Evolutionary conservation across 2,888 invertebrate species (phyloP).

Genomic region (Schrankia costaestrigalis): DNA sequence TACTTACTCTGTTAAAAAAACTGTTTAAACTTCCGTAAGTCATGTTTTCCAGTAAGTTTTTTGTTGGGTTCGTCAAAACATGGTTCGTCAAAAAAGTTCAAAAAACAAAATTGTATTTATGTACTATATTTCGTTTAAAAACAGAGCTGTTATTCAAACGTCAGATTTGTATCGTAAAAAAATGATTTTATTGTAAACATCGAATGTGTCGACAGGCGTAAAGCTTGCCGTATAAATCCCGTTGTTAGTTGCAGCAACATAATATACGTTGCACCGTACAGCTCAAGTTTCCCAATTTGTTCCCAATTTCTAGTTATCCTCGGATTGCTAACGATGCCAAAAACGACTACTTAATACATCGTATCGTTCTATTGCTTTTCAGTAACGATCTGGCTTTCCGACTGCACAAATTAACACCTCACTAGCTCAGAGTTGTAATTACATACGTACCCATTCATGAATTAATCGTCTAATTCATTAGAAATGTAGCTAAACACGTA

Average conservation of each 20-base stretch:
- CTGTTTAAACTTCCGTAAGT: too few species aligned
- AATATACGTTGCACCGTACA: constrained; percentile 22
- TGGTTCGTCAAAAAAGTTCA: too few species aligned
- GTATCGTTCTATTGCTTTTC: constrained; percentile 33
- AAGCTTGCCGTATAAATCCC: constrained; percentile 18
- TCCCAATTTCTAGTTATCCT: constrained; percentile 37
- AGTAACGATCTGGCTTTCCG: constrained; percentile 29
- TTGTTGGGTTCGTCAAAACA: too few species aligned
- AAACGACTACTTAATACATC: constrained; percentile 28
- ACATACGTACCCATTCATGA: constrained; percentile 33
- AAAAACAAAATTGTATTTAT: too few species aligned
- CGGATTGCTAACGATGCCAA: constrained; percentile 25
- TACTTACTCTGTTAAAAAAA: too few species aligned
- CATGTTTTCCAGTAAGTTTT: too few species aligned
- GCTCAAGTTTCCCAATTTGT: constrained; percentile 39
- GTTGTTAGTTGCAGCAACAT: constrained; percentile 27
- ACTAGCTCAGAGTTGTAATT: constrained; percentile 36
- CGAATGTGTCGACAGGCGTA: constrained; percentile 18
- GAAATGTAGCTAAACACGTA: constrained; percentile 25
- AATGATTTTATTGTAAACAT: constrained; percentile 9
- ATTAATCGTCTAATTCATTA: constrained; percentile 41
- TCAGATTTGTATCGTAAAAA: constrained; percentile 10
- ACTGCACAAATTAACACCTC: constrained; percentile 38
- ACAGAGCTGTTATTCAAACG: constrained; percentile 17
- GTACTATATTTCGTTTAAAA: too few species aligned